Base-by-base conservation (phyloP, 2,888 invertebrate genomes). In the Agrochola circellaris region DNA sequence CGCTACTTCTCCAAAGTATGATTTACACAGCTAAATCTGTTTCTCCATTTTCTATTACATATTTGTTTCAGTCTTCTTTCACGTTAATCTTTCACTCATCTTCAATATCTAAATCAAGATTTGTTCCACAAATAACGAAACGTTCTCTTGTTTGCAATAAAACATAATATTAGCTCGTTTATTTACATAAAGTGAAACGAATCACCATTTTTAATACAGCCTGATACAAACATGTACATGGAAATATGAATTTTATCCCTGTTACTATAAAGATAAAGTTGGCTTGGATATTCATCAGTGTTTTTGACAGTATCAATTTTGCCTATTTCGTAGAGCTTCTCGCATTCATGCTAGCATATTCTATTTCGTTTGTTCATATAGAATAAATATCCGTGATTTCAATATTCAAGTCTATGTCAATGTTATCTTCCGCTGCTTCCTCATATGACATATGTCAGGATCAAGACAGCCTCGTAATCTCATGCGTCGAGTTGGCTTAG, bases 111-210 rank as follows among this genome's bases (percentile, higher is more conserved):
- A 69, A 58, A 62, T 79, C 26, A 70, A 79, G 70, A 75, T 82
- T 75, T 75, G 48, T 66, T 80, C 3, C 42, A 62, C 61, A 82
- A 87, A 87, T 71, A 82, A 75, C n/a, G 13, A 54, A 81, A 73
- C 56, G 42, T 77, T 75, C 58, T 68, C 58, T 68, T 86, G 74
- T 82, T 87, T 82, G 83, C 72, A 72, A 84, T 85, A 81, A 56
- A 79, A 83, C 81, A 81, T 81, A 77, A 81, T 88, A 86, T 84
- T 77, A 81, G 75, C 71, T 81, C 66, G 68, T 79, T 83, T 85
- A 77, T 88, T 86, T 84, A 79, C 75, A 69, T 77, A 77, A 77
- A 79, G 70, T 69, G 73, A 84, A 84, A 80, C 11, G 73, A 38
- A 87, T 78, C 77, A 62, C 71, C 15, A 68, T 80, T 82, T 84